A percentile compares a stretch with the other conserved stretches of the same genome.
Conservation (phyloP, 35 echinoderm and acorn worm genomes). For the Lytechinus pictus region DNA sequence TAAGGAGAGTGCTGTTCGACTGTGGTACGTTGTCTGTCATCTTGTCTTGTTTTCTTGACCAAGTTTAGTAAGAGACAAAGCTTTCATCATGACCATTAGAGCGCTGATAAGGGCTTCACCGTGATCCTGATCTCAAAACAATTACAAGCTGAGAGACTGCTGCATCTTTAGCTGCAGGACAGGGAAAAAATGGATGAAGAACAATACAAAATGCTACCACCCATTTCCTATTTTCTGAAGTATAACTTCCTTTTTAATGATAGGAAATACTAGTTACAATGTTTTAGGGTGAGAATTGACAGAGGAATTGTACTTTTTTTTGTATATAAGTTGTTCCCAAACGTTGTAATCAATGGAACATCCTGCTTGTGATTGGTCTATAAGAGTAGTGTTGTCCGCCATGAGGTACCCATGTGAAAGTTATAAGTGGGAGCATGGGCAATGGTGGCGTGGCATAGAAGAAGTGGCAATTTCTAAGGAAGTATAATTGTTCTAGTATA, state of each 20-base stretch:
- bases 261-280: not conserved
- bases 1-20: not conserved
- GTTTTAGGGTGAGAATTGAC: not conserved
- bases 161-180: not conserved
- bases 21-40: not conserved
- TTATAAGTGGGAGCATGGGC: not conserved
- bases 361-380: not conserved
- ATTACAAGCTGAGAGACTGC: not conserved
- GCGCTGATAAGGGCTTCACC: not conserved
- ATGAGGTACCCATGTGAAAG: not conserved
- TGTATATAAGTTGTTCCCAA: not conserved
- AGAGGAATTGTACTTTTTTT: not conserved
- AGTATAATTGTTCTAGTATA: not conserved
- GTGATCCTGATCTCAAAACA: not conserved
- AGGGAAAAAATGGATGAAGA: not conserved
- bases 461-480: not conserved
- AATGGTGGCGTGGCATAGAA: not conserved
- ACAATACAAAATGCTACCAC: not conserved
- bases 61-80: not conserved
- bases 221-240: not conserved
- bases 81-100: constrained; percentile 2
- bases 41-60: constrained; percentile 11
- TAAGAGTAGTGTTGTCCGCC: not conserved
- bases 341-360: not conserved
- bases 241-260: not conserved